These are phyloP conservation scores for Notocelia uddmanniana DNA, from an alignment of 2,888 invertebrate species.

Conservation along the genomic window DNA sequence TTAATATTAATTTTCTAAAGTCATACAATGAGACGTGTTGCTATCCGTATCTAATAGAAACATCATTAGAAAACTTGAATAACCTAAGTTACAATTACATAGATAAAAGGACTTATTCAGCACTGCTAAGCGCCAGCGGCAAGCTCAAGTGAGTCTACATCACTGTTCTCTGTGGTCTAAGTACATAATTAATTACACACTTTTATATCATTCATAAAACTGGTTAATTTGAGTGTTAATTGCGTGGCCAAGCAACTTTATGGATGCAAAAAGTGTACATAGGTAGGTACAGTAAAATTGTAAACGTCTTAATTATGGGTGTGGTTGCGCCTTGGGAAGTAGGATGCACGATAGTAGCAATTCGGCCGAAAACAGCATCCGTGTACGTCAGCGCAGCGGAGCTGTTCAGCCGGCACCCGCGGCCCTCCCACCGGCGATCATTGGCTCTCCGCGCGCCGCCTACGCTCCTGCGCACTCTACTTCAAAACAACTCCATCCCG, in stretches of 20 bases:
- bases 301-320: conserved; percentile 59
- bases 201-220: conserved; percentile 27
- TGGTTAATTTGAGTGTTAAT: conserved; percentile 35
- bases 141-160: conserved; percentile 16
- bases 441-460: conserved; percentile 80
- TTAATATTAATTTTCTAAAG: neutral
- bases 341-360: conserved; percentile 43
- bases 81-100: conserved; percentile 12
- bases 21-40: neutral
- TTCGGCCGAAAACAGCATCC: conserved; percentile 62
- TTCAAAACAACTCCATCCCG: conserved; percentile 82
- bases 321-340: conserved; percentile 52
- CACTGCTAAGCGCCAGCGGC: conserved; percentile 21
- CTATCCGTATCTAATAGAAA: conserved; percentile 14
- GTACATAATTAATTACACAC: conserved; percentile 22
- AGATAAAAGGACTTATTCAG: conserved; percentile 28
- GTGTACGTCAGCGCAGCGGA: conserved; percentile 60
- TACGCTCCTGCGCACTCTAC: conserved; percentile 80
- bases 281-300: conserved; percentile 25
- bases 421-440: conserved; percentile 82
- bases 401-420: conserved; percentile 76
- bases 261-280: conserved; percentile 15
- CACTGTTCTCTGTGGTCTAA: no score
- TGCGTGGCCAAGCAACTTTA: conserved; percentile 31
- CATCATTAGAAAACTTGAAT: conserved; percentile 17